A percentile compares a stretch with the other conserved stretches of the same genome.
Conservation (phyloP, 2,888 invertebrate genomes). For the Monoplex corrugatus region DNA sequence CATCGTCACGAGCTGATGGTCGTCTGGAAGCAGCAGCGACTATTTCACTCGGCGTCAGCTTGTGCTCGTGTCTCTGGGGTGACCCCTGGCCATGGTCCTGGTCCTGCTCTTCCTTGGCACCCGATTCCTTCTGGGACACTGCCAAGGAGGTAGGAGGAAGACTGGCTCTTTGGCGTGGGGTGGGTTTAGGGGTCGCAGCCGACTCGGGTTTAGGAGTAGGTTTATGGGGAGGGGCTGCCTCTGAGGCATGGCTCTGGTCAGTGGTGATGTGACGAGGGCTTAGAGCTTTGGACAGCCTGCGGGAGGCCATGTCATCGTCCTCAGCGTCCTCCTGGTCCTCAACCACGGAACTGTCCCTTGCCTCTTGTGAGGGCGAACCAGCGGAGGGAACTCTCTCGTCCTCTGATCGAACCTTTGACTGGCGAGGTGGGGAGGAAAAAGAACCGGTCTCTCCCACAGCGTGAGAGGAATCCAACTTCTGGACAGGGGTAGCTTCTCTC, state of each 20-base stretch:
- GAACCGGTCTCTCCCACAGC: background rate
- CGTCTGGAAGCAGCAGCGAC: conserved; percentile 47
- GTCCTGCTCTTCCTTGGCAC: background rate
- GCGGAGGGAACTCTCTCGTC: background rate
- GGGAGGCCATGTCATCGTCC: background rate
- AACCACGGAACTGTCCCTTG: background rate
- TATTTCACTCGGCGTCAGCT: conserved; percentile 32
- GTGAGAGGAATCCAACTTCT: background rate
- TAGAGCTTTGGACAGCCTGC: conserved; percentile 34
- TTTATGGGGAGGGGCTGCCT: background rate
- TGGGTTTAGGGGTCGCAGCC: conserved; percentile 17
- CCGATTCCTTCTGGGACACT: background rate
- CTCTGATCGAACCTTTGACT: background rate
- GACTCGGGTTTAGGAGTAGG: conserved; percentile 17
- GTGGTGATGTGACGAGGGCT: conserved; percentile 6
- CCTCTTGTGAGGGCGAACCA: background rate
- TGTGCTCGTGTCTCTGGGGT: conserved; percentile 18
- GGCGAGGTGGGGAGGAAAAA: background rate
- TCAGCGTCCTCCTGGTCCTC: background rate
- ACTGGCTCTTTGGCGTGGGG: conserved; percentile 35
- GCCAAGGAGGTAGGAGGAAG: conserved; percentile 7
- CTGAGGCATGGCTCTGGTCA: background rate
- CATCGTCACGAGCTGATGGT: conserved; percentile 32
- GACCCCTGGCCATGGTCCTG: background rate
- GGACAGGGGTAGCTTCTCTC: too few species aligned